Evolutionary conservation across 2,113 vertebrate genomes (phyloP), one percentile per base, ranked within the genome.

Genomic region (Diglossa brunneiventris): DNA sequence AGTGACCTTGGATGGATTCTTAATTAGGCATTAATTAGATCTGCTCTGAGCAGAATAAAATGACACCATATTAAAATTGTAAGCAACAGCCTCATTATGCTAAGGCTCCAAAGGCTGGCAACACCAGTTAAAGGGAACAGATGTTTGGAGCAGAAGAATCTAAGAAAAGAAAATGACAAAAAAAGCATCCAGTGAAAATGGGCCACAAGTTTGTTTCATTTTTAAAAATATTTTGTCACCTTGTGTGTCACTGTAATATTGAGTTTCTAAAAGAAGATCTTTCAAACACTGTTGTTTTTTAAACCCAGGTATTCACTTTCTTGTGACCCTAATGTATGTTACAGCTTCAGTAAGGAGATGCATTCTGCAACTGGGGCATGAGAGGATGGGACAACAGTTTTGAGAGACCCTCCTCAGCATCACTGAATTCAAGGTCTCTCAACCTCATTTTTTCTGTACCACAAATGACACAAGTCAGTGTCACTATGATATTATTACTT

Each of bases 1-100:
- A 50, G 42, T 83, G 67, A 93, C 82, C 78, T 72, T 90, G 88
- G 62, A 79, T 31, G 21, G 53, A 56, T 69, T 76, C 37, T 86
- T 90, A 93, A 93, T 90, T 85, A 74, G 42, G 12, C 21, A 58
- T 77, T 85, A 85, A 86, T 95, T 92, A 83, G 41, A 49, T 76
- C 55, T 77, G 4, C 58, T 84, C 30, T 89, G 56, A 87, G 30
- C 37, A 90, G n/a, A 83, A 73, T 52, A 86, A 90, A 88, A 86
- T 52, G 33, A 76, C 7, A 49, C 27, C 9, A 15, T 62, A 83
- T 42, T 77, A 83, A 94, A 92, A 88, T 39, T 10, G 2, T 73
- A 62, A 89, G 31, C 37, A 85, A 49, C 31, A 93, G 20, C 4
- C 11, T 88, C 28, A 39, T 27, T 62, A 13, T 35, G 30, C 27